phyloP scores from a whole-genome alignment of 2,888 invertebrate species.

The Sphecodes monilicornis region DNA sequence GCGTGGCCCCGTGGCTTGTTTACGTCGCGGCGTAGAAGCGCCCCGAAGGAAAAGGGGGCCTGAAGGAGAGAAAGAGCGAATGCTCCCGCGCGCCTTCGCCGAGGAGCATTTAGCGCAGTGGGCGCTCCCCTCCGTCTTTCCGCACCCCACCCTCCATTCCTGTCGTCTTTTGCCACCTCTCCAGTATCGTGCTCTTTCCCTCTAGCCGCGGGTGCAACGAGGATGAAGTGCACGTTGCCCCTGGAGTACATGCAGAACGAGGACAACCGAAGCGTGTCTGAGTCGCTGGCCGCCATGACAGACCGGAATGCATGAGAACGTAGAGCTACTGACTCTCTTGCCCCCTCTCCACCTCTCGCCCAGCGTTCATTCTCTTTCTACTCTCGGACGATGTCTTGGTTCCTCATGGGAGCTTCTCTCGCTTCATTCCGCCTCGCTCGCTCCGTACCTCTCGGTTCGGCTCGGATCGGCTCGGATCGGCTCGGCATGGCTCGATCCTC shows the following conservation, averaged over 20 bases:
- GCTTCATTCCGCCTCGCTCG: slow-evolving; percentile 29
- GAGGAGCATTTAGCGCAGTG: slow-evolving; percentile 79
- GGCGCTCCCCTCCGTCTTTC: slow-evolving; percentile 69
- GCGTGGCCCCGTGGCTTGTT: slow-evolving; percentile 75
- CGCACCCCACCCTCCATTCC: slow-evolving; percentile 45
- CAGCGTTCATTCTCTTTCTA: slow-evolving; percentile 50
- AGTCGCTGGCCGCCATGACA: slow-evolving; percentile 81
- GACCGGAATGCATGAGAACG: slow-evolving; percentile 84
- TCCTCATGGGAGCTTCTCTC: slow-evolving; percentile 22
- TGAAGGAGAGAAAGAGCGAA: slow-evolving; percentile 67
- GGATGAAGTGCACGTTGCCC: slow-evolving; percentile 71
- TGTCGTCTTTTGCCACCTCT: slow-evolving; percentile 54
- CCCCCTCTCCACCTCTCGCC: neutral
- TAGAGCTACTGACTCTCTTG: slow-evolving; percentile 82
- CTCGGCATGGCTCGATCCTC: slow-evolving; percentile 21
- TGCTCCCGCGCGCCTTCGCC: slow-evolving; percentile 71
- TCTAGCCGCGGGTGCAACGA: slow-evolving; percentile 53
- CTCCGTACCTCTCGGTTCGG: slow-evolving; percentile 30
- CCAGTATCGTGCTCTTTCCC: slow-evolving; percentile 26
- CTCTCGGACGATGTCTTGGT: slow-evolving; percentile 19
- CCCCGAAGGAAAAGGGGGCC: slow-evolving; percentile 56
- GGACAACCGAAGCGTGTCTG: slow-evolving; percentile 71
- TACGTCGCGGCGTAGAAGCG: slow-evolving; percentile 76
- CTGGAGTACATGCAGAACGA: slow-evolving; percentile 71
- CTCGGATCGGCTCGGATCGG: slow-evolving; percentile 16